Conservation (phyloP, 2,113 vertebrate genomes). For the Brachypteracias leptosomus region DNA sequence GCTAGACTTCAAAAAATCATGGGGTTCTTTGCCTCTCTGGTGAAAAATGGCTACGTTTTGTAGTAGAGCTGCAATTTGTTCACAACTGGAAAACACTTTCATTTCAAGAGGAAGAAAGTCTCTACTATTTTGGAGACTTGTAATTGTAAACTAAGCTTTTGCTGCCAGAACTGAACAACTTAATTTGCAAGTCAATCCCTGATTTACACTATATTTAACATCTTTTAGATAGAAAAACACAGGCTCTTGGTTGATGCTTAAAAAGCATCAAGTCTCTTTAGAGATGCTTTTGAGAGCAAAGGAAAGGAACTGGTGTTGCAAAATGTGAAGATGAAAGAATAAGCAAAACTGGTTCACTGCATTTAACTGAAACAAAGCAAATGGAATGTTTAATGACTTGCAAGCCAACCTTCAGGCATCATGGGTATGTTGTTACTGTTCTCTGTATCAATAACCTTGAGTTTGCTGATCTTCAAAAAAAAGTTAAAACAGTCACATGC, state of each 20-base stretch:
- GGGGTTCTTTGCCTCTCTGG: not conserved
- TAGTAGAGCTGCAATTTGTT: not conserved
- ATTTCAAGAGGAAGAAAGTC: not conserved
- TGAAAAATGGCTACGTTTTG: not conserved
- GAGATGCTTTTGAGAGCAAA: not conserved
- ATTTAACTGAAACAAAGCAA: not conserved
- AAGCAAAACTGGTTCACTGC: not conserved
- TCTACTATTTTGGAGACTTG: not conserved
- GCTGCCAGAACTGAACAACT: not conserved
- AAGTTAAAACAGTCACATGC: not conserved
- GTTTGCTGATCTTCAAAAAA: not conserved
- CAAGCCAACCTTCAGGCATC: not conserved
- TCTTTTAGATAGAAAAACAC: not conserved
- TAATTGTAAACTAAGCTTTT: not conserved
- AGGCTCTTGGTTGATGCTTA: not conserved
- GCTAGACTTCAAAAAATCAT: not conserved
- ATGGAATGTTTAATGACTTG: not conserved
- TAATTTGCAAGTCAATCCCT: slow-evolving; percentile 26
- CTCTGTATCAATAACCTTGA: not conserved
- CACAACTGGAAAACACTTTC: not conserved
- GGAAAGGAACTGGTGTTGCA: not conserved
- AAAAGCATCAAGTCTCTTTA: slow-evolving; percentile 3
- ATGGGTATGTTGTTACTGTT: not conserved
- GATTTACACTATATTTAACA: slow-evolving; percentile 26
- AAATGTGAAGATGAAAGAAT: slow-evolving; percentile 4